These are phyloP conservation scores for Hippasteria phrygiana DNA, from an alignment of 53 echinoderm and acorn worm genomes.

Conservation along the genomic window DNA sequence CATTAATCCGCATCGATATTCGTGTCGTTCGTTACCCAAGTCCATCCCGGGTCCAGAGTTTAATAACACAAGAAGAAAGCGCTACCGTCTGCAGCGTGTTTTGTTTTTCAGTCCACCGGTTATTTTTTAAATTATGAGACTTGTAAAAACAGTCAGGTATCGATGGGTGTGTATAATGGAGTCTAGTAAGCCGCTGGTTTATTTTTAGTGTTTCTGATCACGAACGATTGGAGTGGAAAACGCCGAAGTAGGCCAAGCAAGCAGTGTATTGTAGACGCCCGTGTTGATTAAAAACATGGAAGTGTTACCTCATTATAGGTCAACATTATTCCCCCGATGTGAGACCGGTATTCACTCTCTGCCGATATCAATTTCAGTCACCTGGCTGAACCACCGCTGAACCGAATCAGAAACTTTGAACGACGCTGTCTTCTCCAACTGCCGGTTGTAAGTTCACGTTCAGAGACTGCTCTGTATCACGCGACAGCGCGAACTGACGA, in stretches of 20 bases:
- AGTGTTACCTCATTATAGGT: not conserved
- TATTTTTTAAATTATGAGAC: constrained; percentile 45
- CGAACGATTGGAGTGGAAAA: constrained; percentile 6
- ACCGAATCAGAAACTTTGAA: not conserved
- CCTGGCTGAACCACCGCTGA: too few species aligned
- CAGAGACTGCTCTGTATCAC: not conserved
- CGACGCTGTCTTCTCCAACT: too few species aligned
- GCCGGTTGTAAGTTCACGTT: not conserved
- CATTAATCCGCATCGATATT: constrained; percentile 61
- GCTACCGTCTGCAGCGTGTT: constrained; percentile 22
- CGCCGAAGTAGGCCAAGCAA: constrained; percentile 1
- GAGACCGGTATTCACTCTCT: not conserved
- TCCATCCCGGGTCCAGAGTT: constrained; percentile 1
- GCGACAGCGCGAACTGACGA: not conserved
- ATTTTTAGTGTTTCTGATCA: constrained; percentile 3
- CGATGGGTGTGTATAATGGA: constrained; percentile 22
- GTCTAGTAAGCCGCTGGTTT: not conserved
- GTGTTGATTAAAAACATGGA: constrained; percentile 13
- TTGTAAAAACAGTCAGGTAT: constrained; percentile 42
- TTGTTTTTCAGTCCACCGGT: constrained; percentile 51
- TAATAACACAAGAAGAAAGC: constrained; percentile 37
- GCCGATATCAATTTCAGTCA: not conserved
- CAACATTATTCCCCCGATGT: not conserved
- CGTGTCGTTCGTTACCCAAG: constrained; percentile 31
- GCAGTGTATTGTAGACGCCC: not conserved